phyloP scores from a whole-genome alignment of 2,888 invertebrate species.

The Nowickia ferox region DNA sequence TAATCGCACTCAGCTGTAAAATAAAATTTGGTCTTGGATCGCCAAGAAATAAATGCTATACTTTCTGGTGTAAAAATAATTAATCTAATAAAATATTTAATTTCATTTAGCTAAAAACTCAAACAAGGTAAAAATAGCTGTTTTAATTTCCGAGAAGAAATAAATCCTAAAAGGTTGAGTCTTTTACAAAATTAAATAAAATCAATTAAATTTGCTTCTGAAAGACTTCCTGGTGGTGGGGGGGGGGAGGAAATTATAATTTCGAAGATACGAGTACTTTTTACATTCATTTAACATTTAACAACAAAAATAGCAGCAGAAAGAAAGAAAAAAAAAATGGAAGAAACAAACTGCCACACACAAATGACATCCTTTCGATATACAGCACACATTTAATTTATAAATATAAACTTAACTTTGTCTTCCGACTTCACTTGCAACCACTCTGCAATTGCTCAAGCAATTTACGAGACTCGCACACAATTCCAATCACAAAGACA shows the following conservation, averaged over 20 bases:
- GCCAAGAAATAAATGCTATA: background rate
- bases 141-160: background rate
- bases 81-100: background rate
- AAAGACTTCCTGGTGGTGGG: no score
- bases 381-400: conserved; percentile 15
- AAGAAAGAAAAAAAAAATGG: background rate
- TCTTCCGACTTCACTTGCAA: conserved; percentile 31
- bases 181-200: conserved; percentile 42
- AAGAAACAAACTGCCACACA: background rate
- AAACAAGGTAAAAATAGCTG: background rate
- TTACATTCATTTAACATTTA: conserved; percentile 29
- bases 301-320: no score
- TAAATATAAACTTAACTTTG: conserved; percentile 32
- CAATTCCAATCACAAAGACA: conserved; percentile 1
- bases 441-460: conserved; percentile 39
- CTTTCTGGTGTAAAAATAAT: background rate
- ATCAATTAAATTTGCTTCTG: conserved; percentile 50
- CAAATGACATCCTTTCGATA: conserved; percentile 25
- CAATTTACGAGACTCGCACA: conserved; percentile 36
- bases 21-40: no score
- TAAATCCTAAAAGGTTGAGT: background rate
- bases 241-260: conserved; percentile 26
- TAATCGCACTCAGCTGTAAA: no score
- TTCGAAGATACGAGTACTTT: conserved; percentile 3
- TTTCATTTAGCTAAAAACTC: no score